These are phyloP conservation scores for Notothenia coriiceps DNA, from an alignment of 2,113 vertebrate species.

Conservation along the genomic window DNA sequence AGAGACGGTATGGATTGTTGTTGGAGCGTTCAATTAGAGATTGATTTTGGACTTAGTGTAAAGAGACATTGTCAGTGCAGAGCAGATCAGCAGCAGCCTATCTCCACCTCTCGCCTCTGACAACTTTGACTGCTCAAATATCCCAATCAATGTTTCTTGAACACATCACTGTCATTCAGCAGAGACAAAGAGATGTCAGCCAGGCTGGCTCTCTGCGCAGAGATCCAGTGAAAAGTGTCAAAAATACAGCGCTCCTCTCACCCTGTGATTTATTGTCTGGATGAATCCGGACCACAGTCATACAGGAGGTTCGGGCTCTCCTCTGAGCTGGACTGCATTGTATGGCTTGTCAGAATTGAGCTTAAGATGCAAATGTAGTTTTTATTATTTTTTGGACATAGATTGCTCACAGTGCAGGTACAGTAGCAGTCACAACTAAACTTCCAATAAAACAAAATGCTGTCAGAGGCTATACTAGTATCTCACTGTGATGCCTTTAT, in stretches of 20 bases:
- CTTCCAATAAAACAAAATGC: too few species aligned
- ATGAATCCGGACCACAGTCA: slow-evolving; percentile 11
- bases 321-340: background rate
- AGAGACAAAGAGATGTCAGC: slow-evolving; percentile 39
- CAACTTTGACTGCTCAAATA: slow-evolving; percentile 57
- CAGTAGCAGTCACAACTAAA: too few species aligned
- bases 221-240: slow-evolving; percentile 7
- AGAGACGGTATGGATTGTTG: slow-evolving; percentile 69
- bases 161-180: slow-evolving; percentile 55
- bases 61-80: slow-evolving; percentile 66
- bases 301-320: background rate
- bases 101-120: slow-evolving; percentile 52
- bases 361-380: background rate
- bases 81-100: slow-evolving; percentile 55
- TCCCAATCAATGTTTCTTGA: slow-evolving; percentile 56
- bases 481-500: too few species aligned
- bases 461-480: too few species aligned
- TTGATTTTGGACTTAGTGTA: slow-evolving; percentile 76
- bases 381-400: background rate
- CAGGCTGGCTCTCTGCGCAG: background rate
- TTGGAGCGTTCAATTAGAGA: slow-evolving; percentile 68
- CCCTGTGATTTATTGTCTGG: slow-evolving; percentile 35
- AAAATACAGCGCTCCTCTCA: slow-evolving; percentile 10
- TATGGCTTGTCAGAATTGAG: background rate
- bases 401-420: background rate